phyloP scores from a whole-genome alignment of 2,888 invertebrate species.

The Agonopterix alstromeriana region DNA sequence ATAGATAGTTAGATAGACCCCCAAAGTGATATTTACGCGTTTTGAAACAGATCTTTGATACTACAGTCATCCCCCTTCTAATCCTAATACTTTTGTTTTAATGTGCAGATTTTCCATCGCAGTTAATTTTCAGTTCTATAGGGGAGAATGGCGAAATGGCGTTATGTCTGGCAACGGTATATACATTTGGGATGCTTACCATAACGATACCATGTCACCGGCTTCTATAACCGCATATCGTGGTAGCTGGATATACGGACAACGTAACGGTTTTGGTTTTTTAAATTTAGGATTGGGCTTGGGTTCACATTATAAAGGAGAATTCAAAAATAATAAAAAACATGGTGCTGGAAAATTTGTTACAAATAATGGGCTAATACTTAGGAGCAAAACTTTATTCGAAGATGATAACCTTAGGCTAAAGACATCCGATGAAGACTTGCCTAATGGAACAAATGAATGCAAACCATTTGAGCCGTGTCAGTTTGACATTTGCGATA shows the following conservation, averaged over 20 bases:
- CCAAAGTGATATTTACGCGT: too few species aligned
- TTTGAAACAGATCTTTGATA: too few species aligned
- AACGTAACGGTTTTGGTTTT: slow-evolving; percentile 68
- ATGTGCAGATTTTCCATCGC: not conserved
- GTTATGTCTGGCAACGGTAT: slow-evolving; percentile 76
- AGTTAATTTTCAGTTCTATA: slow-evolving; percentile 63
- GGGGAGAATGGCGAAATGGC: slow-evolving; percentile 76
- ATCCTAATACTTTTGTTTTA: too few species aligned
- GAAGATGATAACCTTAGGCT: not conserved
- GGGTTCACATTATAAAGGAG: slow-evolving; percentile 74
- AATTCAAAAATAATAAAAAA: slow-evolving; percentile 74
- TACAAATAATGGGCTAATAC: slow-evolving; percentile 70
- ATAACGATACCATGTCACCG: slow-evolving; percentile 70
- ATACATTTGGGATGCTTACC: slow-evolving; percentile 75
- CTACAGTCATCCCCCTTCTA: too few species aligned
- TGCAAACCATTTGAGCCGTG: slow-evolving; percentile 23
- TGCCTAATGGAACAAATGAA: not conserved
- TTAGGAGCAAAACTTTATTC: not conserved
- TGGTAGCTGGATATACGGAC: slow-evolving; percentile 75
- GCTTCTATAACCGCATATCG: slow-evolving; percentile 69
- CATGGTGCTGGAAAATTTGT: slow-evolving; percentile 73
- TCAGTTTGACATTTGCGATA: slow-evolving; percentile 46
- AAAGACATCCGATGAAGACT: not conserved
- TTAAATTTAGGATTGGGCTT: slow-evolving; percentile 67
- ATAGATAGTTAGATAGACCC: too few species aligned